phyloP scores from a whole-genome alignment of 2,888 invertebrate genomes.

The Cremastinae sp. region DNA sequence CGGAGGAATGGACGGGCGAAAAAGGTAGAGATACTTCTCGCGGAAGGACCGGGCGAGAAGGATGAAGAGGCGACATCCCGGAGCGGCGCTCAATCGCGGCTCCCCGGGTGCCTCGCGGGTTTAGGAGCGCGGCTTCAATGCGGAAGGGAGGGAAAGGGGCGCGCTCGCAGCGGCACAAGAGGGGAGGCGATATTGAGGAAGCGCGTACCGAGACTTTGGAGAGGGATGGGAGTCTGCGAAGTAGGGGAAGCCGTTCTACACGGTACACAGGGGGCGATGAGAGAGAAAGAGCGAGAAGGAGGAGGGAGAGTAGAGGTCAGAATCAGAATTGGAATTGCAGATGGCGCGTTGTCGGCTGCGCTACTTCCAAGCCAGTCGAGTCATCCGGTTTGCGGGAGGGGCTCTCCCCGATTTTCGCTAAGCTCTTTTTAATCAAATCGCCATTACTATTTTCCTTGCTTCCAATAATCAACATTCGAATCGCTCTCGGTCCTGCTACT shows the following conservation, averaged over 20 bases:
- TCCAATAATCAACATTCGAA: too few relatives aligned
- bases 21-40: slow-evolving; percentile 19
- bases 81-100: not conserved
- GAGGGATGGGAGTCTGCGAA: slow-evolving; percentile 60
- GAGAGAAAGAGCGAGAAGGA: too few relatives aligned
- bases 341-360: slow-evolving; percentile 72
- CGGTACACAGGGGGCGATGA: slow-evolving; percentile 60
- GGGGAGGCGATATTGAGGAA: slow-evolving; percentile 49
- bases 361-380: slow-evolving; percentile 68
- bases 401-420: slow-evolving; percentile 48
- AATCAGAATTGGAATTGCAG: slow-evolving; percentile 74
- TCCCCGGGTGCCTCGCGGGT: slow-evolving; percentile 16
- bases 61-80: slow-evolving; percentile 47
- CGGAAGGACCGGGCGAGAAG: slow-evolving; percentile 38
- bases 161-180: slow-evolving; percentile 7
- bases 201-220: slow-evolving; percentile 53
- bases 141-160: slow-evolving; percentile 34
- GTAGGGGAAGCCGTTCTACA: slow-evolving; percentile 63
- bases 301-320: slow-evolving; percentile 66
- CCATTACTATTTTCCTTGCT: too few relatives aligned
- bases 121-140: slow-evolving; percentile 11
- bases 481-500: too few relatives aligned
- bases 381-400: slow-evolving; percentile 68
- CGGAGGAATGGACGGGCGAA: not conserved
- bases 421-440: slow-evolving; percentile 4